Base-by-base conservation (phyloP, 2,113 vertebrate genomes). In the Sminthopsis crassicaudata region DNA sequence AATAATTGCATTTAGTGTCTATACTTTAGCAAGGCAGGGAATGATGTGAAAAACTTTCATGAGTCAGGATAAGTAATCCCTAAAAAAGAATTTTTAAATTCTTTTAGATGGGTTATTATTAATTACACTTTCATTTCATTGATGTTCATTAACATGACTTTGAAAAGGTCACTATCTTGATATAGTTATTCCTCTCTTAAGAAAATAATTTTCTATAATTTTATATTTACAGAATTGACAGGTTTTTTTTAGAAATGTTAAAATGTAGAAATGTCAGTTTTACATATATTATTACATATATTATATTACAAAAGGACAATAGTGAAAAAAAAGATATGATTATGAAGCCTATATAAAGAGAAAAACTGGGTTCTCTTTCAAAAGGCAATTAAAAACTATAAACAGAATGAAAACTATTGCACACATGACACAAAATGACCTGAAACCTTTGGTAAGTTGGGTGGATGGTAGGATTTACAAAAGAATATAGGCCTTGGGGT, bases 281-380 rank as follows among this genome's bases (percentile, higher is more conserved):
- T 42, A 90, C 93, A 3, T 36, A 51, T 93, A 5, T 93, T 6
- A 76, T 95, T 94, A 53, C 1, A 14, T 76, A n/a, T n/a, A n/a
- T n/a, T n/a, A n/a, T n/a, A n/a, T 76, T 89, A 93, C 36, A 30
- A 93, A 36, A 88, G 7, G 46, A 55, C 14, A 90, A 11, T 92
- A 92, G 55, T 55, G 84, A 95, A 94, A 95, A n/a, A n/a, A 91
- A 19, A 19, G 12, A n/a, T 91, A 25, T n/a, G 8, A 95, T 8
- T 91, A 23, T 9, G 8, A 16, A 55, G 2, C 5, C 19, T 89
- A 53, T 25, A 11, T 88, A 42, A 0, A n/a, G 26, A 24, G 91
- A 90, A 42, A n/a, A 36, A 14, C 0, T 26, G n/a, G 89, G 26
- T 93, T 57, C 30, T 24, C 24, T 90, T 30, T 88, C 88, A 53